Base-by-base conservation (phyloP, 2,888 invertebrate species). In the Boloria euphrosyne region DNA sequence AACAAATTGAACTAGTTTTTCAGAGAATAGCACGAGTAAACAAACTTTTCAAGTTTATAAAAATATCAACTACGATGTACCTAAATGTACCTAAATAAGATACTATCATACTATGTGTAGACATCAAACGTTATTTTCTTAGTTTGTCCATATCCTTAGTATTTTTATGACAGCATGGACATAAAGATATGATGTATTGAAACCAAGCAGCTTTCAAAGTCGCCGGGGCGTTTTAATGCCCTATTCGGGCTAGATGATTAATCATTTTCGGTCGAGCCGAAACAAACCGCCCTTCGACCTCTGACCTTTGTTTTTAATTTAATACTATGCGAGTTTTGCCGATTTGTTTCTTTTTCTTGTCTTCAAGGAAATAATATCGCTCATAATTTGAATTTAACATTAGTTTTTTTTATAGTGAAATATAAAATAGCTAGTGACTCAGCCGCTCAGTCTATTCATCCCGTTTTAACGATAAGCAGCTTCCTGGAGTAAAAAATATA, bases 181-280 rank as follows among this genome's bases (percentile, higher is more conserved):
- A 66, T 70, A 72, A 71, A 71, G 71, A 68, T 71, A 75, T 76
- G 75, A 76, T 76, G 74, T 76, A 76, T 73, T 72, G 75, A 73
- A 67, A 69, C 70, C 73, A 68, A 72, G 73, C 76, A 75, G 76
- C 77, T 75, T 77, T 77, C 73, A 74, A 76, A 76, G 76, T 69
- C 74, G 76, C 68, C 72, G 75, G 72, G 71, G 68, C 78, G 76
- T 78, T 78, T 77, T 77, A 77, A 79, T 76, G 78, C 71, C 74
- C 66, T 71, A 68, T 75, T 67, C 65, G 64, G 63, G 31, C 58
- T 64, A 14, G 27, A 55, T 70, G 68, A 72, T 70, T 72, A 66
- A 72, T 73, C 66, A 67, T 70, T 67, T 68, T 50, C 38, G 67
- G 63, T 61, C 63, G 38, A 60, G 57, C 60, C 57, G 50, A 52